Conservation (phyloP, 92 coral and sea anemone genomes). For the Zoanthus sansibaricus region DNA sequence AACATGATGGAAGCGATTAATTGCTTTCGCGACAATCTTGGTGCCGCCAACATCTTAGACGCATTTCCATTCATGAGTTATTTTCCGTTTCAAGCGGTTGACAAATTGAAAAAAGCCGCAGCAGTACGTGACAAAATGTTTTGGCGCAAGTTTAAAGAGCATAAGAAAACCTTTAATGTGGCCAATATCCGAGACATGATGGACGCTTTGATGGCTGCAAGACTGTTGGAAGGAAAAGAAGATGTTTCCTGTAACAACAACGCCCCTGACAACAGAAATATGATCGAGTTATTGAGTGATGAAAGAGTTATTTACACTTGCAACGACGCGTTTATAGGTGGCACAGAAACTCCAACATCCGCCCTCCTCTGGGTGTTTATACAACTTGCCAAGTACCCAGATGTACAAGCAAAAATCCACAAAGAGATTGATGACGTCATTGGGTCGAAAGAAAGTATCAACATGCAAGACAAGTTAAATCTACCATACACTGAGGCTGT, state of each 20-base stretch:
- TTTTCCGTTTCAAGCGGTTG: conserved; percentile 70
- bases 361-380: conserved; percentile 74
- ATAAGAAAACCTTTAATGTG: conserved; percentile 61
- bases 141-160: conserved; percentile 71
- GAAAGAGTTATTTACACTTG: conserved; percentile 70
- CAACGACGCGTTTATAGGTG: conserved; percentile 77
- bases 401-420: conserved; percentile 67
- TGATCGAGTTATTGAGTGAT: conserved; percentile 49
- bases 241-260: background rate
- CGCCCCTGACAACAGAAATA: background rate
- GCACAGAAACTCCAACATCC: conserved; percentile 75
- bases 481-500: conserved; percentile 75
- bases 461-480: conserved; percentile 63
- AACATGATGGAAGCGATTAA: conserved; percentile 61
- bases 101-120: conserved; percentile 53
- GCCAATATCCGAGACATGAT: conserved; percentile 54
- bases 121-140: conserved; percentile 72
- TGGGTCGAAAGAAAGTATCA: conserved; percentile 45
- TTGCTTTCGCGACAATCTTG: conserved; percentile 75
- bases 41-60: conserved; percentile 81
- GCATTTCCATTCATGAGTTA: conserved; percentile 79
- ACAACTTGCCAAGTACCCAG: conserved; percentile 72
- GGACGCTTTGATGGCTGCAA: conserved; percentile 60
- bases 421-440: conserved; percentile 69
- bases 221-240: conserved; percentile 7